A percentile compares a stretch with the other conserved stretches of the same genome.
phyloP scores from a whole-genome alignment of 2,888 invertebrate genomes.

The Empis livida region DNA sequence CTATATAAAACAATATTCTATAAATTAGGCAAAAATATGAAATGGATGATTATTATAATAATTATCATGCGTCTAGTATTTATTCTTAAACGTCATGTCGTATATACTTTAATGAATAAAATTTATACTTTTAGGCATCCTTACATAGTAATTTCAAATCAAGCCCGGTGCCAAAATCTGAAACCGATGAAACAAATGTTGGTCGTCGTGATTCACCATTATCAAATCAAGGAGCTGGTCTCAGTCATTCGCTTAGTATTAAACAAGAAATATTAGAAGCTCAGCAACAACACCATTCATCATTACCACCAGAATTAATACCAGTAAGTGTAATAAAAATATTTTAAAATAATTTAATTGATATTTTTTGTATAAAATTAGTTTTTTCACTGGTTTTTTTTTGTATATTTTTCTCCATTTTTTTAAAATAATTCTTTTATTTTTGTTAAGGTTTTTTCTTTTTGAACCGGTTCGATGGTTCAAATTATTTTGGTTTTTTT shows the following conservation, averaged over 20 bases:
- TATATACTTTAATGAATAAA: too few relatives aligned
- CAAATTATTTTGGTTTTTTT: conserved; percentile 22
- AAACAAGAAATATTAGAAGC: conserved; percentile 37
- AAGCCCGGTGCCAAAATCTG: conserved; percentile 51
- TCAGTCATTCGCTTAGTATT: conserved; percentile 37
- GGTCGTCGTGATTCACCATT: conserved; percentile 34
- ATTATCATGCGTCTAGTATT: too few relatives aligned
- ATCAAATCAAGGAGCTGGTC: conserved; percentile 27
- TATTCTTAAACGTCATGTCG: too few relatives aligned
- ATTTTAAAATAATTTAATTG: background rate
- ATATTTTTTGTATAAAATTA: background rate
- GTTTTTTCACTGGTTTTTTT: background rate
- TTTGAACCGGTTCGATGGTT: conserved; percentile 38
- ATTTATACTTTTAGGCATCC: conserved; percentile 45
- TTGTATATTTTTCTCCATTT: conserved; percentile 9
- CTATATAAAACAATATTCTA: too few relatives aligned
- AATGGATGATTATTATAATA: too few relatives aligned
- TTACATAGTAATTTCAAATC: conserved; percentile 52
- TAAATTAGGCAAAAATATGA: too few relatives aligned
- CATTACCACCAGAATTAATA: conserved; percentile 34
- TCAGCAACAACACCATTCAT: conserved; percentile 31
- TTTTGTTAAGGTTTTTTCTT: conserved; percentile 39
- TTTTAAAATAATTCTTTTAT: conserved; percentile 10
- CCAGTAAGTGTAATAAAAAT: conserved; percentile 29
- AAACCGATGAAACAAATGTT: conserved; percentile 28